A percentile compares a stretch with the other conserved stretches of the same genome.
Conservation (phyloP, 2,113 vertebrate species). For the Echinops telfairi region DNA sequence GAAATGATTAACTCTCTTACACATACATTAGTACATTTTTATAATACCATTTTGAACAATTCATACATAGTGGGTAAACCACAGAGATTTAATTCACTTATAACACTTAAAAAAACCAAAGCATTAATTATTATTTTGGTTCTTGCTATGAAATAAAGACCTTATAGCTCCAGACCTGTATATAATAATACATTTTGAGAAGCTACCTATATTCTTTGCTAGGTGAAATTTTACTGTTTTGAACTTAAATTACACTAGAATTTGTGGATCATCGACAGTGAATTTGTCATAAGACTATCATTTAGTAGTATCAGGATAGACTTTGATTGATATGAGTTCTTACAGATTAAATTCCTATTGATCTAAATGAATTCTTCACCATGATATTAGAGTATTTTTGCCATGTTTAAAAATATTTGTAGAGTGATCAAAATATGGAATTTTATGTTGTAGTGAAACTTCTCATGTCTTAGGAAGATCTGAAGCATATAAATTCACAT, state of each 20-base stretch:
- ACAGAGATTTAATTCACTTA: constrained; percentile 41
- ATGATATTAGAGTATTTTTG: background rate
- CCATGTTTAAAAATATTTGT: constrained; percentile 30
- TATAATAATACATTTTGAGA: constrained; percentile 1
- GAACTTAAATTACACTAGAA: constrained; percentile 26
- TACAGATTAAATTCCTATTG: background rate
- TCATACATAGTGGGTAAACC: background rate
- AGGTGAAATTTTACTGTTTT: constrained; percentile 32
- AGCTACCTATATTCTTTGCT: background rate
- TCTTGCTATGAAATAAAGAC: constrained; percentile 27
- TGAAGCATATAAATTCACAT: background rate
- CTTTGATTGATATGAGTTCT: background rate
- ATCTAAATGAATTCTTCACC: constrained; percentile 3
- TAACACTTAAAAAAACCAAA: constrained; percentile 19
- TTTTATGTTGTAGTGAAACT: background rate
- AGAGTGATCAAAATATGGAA: background rate
- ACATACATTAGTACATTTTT: background rate
- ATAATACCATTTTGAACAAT: constrained; percentile 29
- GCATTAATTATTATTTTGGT: constrained; percentile 2
- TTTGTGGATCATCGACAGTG: background rate
- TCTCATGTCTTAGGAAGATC: background rate
- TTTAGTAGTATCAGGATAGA: background rate
- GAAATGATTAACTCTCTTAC: background rate
- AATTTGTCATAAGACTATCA: constrained; percentile 12
- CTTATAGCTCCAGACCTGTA: background rate